Conservation (phyloP, 2,888 invertebrate species). For the Caenorhabditis sulstoni region DNA sequence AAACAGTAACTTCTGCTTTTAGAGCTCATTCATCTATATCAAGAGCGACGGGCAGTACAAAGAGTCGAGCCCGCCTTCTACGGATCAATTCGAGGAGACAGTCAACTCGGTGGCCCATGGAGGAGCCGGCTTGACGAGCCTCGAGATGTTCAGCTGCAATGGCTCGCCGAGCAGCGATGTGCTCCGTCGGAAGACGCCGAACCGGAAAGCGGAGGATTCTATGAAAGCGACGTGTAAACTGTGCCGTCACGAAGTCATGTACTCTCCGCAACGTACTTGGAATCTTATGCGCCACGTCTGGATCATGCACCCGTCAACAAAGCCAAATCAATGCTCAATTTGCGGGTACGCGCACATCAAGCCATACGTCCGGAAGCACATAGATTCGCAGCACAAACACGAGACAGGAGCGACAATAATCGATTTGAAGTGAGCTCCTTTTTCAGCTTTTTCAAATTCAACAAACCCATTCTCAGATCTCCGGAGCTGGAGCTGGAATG, state of each 20-base stretch:
- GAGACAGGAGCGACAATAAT: constrained; percentile 39
- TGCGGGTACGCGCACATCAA: constrained; percentile 62
- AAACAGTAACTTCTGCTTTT: not conserved
- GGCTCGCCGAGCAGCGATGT: constrained; percentile 23
- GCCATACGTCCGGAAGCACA: constrained; percentile 60
- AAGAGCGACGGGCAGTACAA: constrained; percentile 37
- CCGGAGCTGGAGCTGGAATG: constrained; percentile 58
- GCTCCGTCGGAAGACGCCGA: constrained; percentile 40
- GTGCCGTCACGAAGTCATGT: constrained; percentile 61
- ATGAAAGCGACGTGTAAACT: constrained; percentile 54
- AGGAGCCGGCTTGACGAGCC: constrained; percentile 20
- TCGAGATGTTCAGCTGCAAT: constrained; percentile 48
- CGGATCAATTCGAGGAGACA: constrained; percentile 45
- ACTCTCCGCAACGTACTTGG: constrained; percentile 61
- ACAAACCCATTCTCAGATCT: constrained; percentile 25
- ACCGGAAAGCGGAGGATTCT: constrained; percentile 46
- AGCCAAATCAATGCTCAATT: constrained; percentile 55
- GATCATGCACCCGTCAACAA: constrained; percentile 63
- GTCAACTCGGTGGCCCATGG: constrained; percentile 56
- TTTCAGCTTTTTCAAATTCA: not conserved
- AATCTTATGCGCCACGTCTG: constrained; percentile 62
- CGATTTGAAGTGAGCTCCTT: constrained; percentile 46
- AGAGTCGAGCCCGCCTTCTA: constrained; percentile 16
- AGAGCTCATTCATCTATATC: constrained; percentile 39
- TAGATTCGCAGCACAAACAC: constrained; percentile 55